Conservation (phyloP, 2,888 invertebrate species). For the Ormia ochracea region DNA sequence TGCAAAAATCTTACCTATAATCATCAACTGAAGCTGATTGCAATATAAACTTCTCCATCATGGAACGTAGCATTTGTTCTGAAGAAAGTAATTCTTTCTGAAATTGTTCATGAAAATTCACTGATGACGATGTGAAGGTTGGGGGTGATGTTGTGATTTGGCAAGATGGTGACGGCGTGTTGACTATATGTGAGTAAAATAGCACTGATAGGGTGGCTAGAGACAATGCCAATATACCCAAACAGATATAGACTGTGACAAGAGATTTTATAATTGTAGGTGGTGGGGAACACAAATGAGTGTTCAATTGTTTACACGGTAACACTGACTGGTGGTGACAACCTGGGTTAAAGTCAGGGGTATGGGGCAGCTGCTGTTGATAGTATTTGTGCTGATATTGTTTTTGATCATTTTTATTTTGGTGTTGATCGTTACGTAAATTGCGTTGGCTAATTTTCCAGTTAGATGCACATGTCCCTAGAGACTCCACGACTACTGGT, state of each 20-base stretch:
- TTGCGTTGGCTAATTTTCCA: conserved; percentile 65
- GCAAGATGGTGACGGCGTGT: conserved; percentile 26
- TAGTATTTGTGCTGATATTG: not conserved
- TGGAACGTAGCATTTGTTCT: conserved; percentile 68
- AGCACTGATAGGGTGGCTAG: conserved; percentile 71
- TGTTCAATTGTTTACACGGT: conserved; percentile 10
- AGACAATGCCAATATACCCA: conserved; percentile 71
- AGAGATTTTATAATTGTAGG: conserved; percentile 55
- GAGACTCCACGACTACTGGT: conserved; percentile 8
- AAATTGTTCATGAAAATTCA: conserved; percentile 68
- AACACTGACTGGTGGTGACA: conserved; percentile 28
- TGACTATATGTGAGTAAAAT: conserved; percentile 70
- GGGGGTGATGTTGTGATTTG: conserved; percentile 42
- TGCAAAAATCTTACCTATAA: not conserved
- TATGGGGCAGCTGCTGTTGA: not conserved
- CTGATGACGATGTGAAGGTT: conserved; percentile 24
- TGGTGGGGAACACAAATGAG: not conserved
- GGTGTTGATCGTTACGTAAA: conserved; percentile 52
- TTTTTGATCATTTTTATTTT: conserved; percentile 47
- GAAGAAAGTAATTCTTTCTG: conserved; percentile 69
- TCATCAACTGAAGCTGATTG: conserved; percentile 52
- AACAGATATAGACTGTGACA: conserved; percentile 69
- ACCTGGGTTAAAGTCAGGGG: conserved; percentile 3
- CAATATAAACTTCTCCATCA: conserved; percentile 67
- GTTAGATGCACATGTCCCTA: conserved; percentile 54